Evolutionary conservation across 2,888 invertebrate genomes (phyloP).

Genomic region (Philopedon plagiatum): DNA sequence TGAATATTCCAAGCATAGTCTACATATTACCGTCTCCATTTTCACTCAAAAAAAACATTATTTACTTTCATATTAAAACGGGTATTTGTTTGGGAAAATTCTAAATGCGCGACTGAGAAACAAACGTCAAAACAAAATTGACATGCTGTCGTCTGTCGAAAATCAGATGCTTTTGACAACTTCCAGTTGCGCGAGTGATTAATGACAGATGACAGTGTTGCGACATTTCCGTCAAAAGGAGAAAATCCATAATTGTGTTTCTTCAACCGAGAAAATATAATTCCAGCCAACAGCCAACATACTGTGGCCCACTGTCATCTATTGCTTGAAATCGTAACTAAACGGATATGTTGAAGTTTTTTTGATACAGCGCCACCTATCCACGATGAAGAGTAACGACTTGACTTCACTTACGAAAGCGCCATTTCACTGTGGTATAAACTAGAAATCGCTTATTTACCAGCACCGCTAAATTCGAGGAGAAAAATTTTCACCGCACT

Average conservation of each 20-base stretch:
- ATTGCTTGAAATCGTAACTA: too few relatives aligned
- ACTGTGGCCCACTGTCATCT: too few relatives aligned
- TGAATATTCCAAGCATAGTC: not conserved
- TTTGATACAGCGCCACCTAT: too few relatives aligned
- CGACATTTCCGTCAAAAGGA: not conserved
- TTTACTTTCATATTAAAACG: not conserved
- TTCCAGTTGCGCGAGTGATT: conserved; percentile 7
- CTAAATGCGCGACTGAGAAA: not conserved
- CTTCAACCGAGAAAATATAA: not conserved
- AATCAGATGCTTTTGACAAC: not conserved
- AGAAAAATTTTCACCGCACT: too few relatives aligned
- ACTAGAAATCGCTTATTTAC: too few relatives aligned
- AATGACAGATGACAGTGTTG: not conserved
- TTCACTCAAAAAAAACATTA: not conserved
- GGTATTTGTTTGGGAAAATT: not conserved
- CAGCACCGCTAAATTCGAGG: too few relatives aligned
- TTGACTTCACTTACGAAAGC: too few relatives aligned
- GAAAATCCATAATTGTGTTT: too few relatives aligned
- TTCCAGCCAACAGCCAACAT: too few relatives aligned
- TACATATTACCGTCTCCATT: not conserved
- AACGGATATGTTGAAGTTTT: too few relatives aligned
- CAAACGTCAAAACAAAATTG: conserved; percentile 9
- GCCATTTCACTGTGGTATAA: too few relatives aligned
- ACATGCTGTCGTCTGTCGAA: not conserved
- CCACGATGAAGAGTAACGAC: too few relatives aligned